These are phyloP conservation scores for Tachystola acroxantha DNA, from an alignment of 2,888 invertebrate species.

Conservation along the genomic window DNA sequence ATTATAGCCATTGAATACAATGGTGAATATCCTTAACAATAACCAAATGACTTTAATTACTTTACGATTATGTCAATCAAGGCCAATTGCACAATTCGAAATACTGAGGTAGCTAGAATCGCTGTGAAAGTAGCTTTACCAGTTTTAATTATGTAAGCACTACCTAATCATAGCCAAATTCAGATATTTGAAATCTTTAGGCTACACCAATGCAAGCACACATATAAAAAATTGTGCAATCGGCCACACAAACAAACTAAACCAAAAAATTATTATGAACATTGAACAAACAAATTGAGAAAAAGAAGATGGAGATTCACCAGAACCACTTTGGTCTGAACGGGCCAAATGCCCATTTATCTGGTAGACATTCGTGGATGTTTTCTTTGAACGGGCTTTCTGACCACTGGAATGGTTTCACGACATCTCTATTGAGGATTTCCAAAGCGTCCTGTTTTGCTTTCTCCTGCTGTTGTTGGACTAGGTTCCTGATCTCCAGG, in stretches of 20 bases:
- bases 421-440: constrained; percentile 43
- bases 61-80: too few relatives aligned
- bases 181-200: too few relatives aligned
- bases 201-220: too few relatives aligned
- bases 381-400: constrained; percentile 78
- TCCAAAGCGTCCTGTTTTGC: constrained; percentile 51
- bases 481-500: constrained; percentile 54
- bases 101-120: too few relatives aligned
- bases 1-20: background rate
- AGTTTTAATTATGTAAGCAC: too few relatives aligned
- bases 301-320: constrained; percentile 50
- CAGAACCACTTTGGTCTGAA: constrained; percentile 79
- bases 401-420: constrained; percentile 86
- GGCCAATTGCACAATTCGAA: too few relatives aligned
- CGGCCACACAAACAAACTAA: too few relatives aligned
- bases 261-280: constrained; percentile 1
- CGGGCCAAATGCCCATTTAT: constrained; percentile 83
- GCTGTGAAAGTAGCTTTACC: too few relatives aligned
- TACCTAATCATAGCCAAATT: too few relatives aligned
- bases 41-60: background rate
- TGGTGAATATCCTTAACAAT: background rate
- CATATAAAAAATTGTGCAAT: background rate
- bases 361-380: constrained; percentile 85
- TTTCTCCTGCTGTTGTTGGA: constrained; percentile 56
- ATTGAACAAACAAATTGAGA: background rate